Base-by-base conservation (phyloP, 1,140 invertebrate species). In the Pogonomyrmex barbatus region DNA sequence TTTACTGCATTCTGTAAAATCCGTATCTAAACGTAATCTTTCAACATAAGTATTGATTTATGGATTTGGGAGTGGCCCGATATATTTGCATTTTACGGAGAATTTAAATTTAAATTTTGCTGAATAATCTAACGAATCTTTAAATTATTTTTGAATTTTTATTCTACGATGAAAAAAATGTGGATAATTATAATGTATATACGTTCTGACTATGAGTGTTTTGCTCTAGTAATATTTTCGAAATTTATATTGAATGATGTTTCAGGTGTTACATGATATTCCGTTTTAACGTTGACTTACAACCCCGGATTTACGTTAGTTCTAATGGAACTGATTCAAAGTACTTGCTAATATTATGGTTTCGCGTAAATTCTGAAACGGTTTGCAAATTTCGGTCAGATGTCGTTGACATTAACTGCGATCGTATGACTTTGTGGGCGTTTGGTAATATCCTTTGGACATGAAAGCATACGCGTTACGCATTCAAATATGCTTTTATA, bases 371-470 rank as follows among this genome's bases (percentile, higher is more conserved):
- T 39, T 33, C 42, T 47, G 4, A 8, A 58, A 83, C 30, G 2
- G 30, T 71, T 71, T 62, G 42, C 54, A 83, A 50, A 83, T 83
- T 83, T 83, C 54, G 67, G 52, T 60, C 79, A 60, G 42, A 58
- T 83, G 79, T 73, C 30, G 79, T 47, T 73, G 79, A 60, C 68
- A 83, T 73, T 83, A 83, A 83, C 67, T 83, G 68, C 54, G n/a
- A 50, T 17, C 45, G 36, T 42, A 73, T 56, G 42, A 17, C 12
- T 30, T 47, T 45, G 79, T 73, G 14, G 10, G 54, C 12, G 30
- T 73, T 73, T 39, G 30, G 8, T 73, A 73, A 82, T 63, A 58
- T 82, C 56, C 30, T 56, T n/a, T 45, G 30, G 58, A 58, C 33
- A 14, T 14, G 67, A 73, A 42, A 33, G 39, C 4, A 24, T 47